These are phyloP conservation scores for Coelopa frigida DNA, from an alignment of 1,140 invertebrate genomes.

Conservation along the genomic window DNA sequence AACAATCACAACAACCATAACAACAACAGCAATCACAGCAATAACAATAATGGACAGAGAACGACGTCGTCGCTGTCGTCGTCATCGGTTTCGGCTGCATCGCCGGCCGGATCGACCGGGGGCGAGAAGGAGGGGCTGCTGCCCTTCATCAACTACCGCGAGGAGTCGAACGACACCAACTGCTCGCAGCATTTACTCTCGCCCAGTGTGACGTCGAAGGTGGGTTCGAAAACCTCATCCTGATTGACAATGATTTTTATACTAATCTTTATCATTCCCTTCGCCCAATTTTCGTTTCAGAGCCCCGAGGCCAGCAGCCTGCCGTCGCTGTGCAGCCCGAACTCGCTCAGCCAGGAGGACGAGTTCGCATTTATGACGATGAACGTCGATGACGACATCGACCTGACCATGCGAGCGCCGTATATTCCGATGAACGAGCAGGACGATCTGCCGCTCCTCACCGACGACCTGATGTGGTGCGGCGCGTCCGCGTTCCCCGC, in stretches of 20 bases:
- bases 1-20: constrained; percentile 18
- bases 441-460: constrained; percentile 69
- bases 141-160: constrained; percentile 53
- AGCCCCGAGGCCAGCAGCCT: constrained; percentile 61
- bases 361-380: constrained; percentile 54
- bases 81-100: constrained; percentile 25
- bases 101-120: constrained; percentile 34
- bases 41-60: constrained; percentile 11
- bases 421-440: constrained; percentile 73
- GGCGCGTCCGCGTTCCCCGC: constrained; percentile 28
- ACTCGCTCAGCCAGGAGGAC: constrained; percentile 56
- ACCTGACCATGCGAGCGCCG: constrained; percentile 60
- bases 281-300: constrained; percentile 44
- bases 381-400: constrained; percentile 50
- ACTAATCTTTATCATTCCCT: background rate
- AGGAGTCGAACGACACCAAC: constrained; percentile 46
- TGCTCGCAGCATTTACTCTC: constrained; percentile 50
- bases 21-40: constrained; percentile 13
- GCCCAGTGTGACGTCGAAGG: constrained; percentile 49
- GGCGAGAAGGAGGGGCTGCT: too few relatives aligned
- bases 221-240: constrained; percentile 17
- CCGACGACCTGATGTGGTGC: constrained; percentile 70
- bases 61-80: constrained; percentile 13
- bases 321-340: constrained; percentile 65
- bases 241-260: background rate